phyloP scores from a whole-genome alignment of 2,888 invertebrate species.

The Lithophane socia region DNA sequence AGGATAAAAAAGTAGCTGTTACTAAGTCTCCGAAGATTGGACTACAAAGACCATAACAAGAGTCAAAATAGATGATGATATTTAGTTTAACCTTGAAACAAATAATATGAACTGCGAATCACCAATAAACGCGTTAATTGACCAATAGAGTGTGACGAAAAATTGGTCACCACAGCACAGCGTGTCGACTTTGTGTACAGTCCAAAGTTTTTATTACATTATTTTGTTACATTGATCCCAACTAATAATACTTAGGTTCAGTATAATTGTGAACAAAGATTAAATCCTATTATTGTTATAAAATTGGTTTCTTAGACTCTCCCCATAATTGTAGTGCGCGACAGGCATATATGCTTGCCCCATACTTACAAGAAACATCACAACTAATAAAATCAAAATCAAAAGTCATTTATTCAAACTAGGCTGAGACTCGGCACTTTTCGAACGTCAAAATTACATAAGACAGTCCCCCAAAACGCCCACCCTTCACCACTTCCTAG shows the following conservation, averaged over 20 bases:
- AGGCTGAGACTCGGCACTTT: too few species aligned
- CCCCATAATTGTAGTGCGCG: background rate
- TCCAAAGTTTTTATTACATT: constrained; percentile 16
- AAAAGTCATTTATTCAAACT: too few species aligned
- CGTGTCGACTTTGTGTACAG: background rate
- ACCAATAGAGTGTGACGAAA: constrained; percentile 49
- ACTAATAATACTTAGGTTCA: background rate
- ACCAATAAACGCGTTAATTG: constrained; percentile 52
- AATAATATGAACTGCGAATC: constrained; percentile 51
- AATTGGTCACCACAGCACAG: constrained; percentile 1
- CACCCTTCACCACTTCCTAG: too few species aligned
- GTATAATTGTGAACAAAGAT: background rate
- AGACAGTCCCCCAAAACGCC: too few species aligned
- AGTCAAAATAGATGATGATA: constrained; percentile 19
- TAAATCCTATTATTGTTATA: background rate
- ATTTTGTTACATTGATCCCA: too few species aligned
- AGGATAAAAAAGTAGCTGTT: background rate
- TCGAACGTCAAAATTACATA: too few species aligned
- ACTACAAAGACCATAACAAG: background rate
- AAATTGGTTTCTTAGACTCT: background rate
- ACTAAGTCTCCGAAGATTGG: background rate
- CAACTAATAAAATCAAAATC: background rate
- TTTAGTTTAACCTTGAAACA: constrained; percentile 46
- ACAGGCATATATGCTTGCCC: background rate
- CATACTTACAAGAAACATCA: background rate